Evolutionary conservation across 2,113 vertebrate species (phyloP).

Genomic region (Prionailurus bengalensis): DNA sequence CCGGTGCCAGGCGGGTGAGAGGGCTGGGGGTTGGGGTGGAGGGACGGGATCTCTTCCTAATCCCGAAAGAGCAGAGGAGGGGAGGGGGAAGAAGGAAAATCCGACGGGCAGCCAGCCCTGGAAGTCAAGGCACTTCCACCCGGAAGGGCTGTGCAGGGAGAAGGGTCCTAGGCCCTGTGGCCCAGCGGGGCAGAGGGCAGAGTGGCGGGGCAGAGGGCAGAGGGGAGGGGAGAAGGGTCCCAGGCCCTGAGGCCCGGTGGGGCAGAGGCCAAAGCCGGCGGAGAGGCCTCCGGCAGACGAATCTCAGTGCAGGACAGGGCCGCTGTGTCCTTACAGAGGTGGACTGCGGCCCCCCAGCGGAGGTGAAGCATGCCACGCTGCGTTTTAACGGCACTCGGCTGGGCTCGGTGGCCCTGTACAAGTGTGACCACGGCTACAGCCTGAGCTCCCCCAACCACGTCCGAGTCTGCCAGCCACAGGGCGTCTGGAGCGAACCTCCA

Average conservation of each 20-base stretch:
- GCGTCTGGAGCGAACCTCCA: constrained; percentile 94
- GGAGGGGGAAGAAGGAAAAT: neutral
- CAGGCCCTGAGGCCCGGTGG: neutral
- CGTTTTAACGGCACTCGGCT: constrained; percentile 91
- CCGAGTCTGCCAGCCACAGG: constrained; percentile 91
- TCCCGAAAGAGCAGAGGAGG: neutral
- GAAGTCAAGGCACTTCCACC: neutral
- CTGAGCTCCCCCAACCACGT: constrained; percentile 89
- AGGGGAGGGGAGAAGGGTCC: neutral
- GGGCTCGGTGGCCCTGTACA: constrained; percentile 92
- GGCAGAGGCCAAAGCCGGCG: neutral
- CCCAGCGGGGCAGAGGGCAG: neutral
- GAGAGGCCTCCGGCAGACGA: neutral
- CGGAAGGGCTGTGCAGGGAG: accelerated
- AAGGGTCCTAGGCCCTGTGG: neutral
- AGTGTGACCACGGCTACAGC: constrained; percentile 91
- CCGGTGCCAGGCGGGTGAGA: constrained; percentile 88
- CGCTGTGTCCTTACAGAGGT: constrained; percentile 85
- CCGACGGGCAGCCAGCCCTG: neutral
- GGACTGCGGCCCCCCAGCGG: constrained; percentile 91
- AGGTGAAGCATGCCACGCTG: constrained; percentile 92
- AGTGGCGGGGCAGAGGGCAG: neutral
- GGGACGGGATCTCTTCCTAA: no score
- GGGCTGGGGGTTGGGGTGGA: no score
- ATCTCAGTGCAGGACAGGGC: neutral